Evolutionary conservation across 1,140 invertebrate species (phyloP).

Genomic region (Pseudomyrmex cubaensis): DNA sequence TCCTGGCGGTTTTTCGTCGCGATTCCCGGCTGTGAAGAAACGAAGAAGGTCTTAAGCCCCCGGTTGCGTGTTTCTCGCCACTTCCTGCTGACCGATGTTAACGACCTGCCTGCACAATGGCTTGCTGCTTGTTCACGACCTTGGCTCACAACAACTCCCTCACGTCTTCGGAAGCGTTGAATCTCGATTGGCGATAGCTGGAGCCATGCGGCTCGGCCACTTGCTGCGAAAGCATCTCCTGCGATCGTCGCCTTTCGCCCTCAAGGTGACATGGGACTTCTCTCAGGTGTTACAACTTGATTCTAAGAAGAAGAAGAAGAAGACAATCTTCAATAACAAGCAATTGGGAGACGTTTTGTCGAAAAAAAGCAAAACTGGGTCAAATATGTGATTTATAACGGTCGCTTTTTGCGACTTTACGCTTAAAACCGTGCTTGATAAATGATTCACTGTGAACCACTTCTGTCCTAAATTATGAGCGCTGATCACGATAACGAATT

Average conservation of each 20-base stretch:
- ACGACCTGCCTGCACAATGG: conserved; percentile 72
- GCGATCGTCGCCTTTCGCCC: conserved; percentile 8
- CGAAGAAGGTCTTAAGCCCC: conserved; percentile 30
- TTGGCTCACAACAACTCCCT: conserved; percentile 30
- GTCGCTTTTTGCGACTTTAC: conserved; percentile 4
- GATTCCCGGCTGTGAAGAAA: conserved; percentile 40
- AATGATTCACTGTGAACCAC: conserved; percentile 5
- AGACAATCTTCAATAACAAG: conserved; percentile 1
- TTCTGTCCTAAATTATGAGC: background rate
- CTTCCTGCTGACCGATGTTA: conserved; percentile 53
- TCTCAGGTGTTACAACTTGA: background rate
- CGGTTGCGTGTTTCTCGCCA: conserved; percentile 68
- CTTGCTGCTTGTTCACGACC: conserved; percentile 46
- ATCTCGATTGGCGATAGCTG: conserved; percentile 39
- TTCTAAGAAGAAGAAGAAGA: conserved; percentile 39
- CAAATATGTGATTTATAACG: conserved; percentile 9
- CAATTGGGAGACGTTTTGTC: background rate
- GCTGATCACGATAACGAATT: conserved; percentile 17
- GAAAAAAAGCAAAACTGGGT: background rate
- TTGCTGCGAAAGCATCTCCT: conserved; percentile 69
- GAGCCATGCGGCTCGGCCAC: conserved; percentile 68
- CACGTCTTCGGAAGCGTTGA: conserved; percentile 10
- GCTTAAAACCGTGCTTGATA: conserved; percentile 16
- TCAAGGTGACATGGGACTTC: background rate
- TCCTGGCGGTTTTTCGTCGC: conserved; percentile 38